phyloP scores from a whole-genome alignment of 1,140 invertebrate species.

The Drosophila bocqueti region DNA sequence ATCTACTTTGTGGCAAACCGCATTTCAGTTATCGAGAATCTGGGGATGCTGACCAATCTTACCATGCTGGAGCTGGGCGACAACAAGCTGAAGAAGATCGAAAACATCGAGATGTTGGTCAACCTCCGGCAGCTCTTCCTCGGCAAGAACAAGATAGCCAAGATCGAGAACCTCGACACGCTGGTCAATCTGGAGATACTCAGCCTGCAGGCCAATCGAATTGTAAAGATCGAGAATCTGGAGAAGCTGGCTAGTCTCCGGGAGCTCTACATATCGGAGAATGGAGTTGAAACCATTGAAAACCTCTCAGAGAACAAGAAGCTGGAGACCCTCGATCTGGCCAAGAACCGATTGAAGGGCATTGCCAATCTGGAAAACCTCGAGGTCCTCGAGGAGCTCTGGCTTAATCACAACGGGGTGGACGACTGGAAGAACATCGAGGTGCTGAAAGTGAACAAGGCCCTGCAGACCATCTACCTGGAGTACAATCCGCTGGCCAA shows the following conservation, averaged over 20 bases:
- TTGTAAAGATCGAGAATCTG: constrained; percentile 95
- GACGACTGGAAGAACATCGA: constrained; percentile 94
- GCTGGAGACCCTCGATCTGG: constrained; percentile 95
- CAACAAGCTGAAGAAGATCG: constrained; percentile 92
- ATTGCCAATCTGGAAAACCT: constrained; percentile 94
- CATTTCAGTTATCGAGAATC: constrained; percentile 96
- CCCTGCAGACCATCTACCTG: constrained; percentile 95
- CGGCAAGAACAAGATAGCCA: constrained; percentile 98
- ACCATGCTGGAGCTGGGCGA: constrained; percentile 97
- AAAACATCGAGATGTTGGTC: constrained; percentile 92
- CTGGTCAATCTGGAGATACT: constrained; percentile 92
- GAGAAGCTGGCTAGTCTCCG: constrained; percentile 90
- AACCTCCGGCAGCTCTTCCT: constrained; percentile 93
- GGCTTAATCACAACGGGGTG: constrained; percentile 98
- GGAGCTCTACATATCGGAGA: constrained; percentile 97
- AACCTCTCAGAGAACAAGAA: constrained; percentile 89
- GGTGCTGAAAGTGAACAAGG: constrained; percentile 90
- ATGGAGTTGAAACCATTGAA: constrained; percentile 93
- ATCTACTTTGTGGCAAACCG: constrained; percentile 97
- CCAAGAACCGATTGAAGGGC: constrained; percentile 93
- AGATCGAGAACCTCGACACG: constrained; percentile 94
- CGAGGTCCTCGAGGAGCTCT: constrained; percentile 94
- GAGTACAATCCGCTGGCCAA: constrained; percentile 95
- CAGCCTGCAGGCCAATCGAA: constrained; percentile 96
- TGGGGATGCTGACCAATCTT: constrained; percentile 92